Conservation (phyloP, 2,888 invertebrate genomes). For the Oithona nana region DNA sequence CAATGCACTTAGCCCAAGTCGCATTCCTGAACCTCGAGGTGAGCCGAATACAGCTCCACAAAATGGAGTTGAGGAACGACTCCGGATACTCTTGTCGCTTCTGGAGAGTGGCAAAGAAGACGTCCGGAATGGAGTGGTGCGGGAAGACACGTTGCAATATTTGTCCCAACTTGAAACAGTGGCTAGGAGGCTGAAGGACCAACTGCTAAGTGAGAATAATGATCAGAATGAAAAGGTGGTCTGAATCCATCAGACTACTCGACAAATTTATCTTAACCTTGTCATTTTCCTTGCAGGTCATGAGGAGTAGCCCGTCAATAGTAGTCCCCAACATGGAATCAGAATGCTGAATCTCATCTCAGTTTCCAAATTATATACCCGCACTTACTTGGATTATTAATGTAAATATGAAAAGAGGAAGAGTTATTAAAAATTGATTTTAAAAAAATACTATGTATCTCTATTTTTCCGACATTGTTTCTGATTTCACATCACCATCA, state of each 20-base stretch:
- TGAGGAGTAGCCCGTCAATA: too few species aligned
- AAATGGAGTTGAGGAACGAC: neutral
- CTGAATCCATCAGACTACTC: too few species aligned
- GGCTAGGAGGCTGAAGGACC: constrained; percentile 10
- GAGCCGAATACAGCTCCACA: neutral
- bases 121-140: neutral
- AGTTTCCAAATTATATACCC: too few species aligned
- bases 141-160: constrained; percentile 6
- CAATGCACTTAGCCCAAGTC: neutral
- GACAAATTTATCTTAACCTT: too few species aligned
- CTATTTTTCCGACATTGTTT: neutral
- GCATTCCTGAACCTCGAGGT: neutral
- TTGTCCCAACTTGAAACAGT: constrained; percentile 10
- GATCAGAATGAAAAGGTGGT: too few species aligned
- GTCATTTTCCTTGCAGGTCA: too few species aligned
- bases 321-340: too few species aligned
- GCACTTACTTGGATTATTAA: too few species aligned
- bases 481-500: neutral
- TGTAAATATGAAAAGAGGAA: too few species aligned
- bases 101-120: neutral
- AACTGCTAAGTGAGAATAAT: neutral
- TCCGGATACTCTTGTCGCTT: neutral
- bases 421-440: too few species aligned
- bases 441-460: too few species aligned
- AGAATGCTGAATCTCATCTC: neutral